Evolutionary conservation across 2,888 invertebrate genomes (phyloP).

Genomic region (Himalopsyche anomala): DNA sequence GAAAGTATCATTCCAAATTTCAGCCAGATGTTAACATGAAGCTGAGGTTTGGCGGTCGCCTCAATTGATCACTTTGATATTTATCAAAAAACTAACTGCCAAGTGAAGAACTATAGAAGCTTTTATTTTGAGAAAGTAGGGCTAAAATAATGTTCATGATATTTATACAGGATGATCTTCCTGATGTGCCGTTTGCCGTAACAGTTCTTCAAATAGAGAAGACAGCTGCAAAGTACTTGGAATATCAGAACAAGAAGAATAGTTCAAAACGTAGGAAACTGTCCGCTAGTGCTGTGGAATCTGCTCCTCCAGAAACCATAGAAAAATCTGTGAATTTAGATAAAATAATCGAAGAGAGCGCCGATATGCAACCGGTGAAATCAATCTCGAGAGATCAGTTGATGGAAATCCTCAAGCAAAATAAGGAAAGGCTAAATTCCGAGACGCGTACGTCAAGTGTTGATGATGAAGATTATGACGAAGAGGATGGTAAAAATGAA

Average conservation of each 20-base stretch:
- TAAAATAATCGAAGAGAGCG: constrained; percentile 47
- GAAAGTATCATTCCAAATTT: not conserved
- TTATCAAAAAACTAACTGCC: not conserved
- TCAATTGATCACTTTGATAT: constrained; percentile 28
- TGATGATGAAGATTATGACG: constrained; percentile 69
- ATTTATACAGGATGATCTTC: constrained; percentile 72
- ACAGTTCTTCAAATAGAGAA: constrained; percentile 74
- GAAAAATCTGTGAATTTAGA: constrained; percentile 48
- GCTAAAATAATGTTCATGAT: not conserved
- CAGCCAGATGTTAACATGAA: not conserved
- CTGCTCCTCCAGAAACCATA: not conserved
- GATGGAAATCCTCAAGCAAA: constrained; percentile 70
- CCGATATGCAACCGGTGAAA: constrained; percentile 50
- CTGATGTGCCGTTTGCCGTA: constrained; percentile 74
- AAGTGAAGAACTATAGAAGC: too few relatives aligned
- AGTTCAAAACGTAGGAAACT: constrained; percentile 71
- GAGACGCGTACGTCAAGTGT: constrained; percentile 10
- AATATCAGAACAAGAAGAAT: constrained; percentile 71
- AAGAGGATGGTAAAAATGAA: constrained; percentile 71
- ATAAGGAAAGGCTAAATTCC: constrained; percentile 67
- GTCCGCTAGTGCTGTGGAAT: not conserved
- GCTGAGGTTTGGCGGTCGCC: too few relatives aligned
- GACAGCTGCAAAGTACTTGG: constrained; percentile 71
- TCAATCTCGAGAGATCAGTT: constrained; percentile 68
- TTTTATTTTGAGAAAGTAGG: too few relatives aligned